phyloP scores from a whole-genome alignment of 2,113 vertebrate genomes.

The Mesoclemmys tuberculata region DNA sequence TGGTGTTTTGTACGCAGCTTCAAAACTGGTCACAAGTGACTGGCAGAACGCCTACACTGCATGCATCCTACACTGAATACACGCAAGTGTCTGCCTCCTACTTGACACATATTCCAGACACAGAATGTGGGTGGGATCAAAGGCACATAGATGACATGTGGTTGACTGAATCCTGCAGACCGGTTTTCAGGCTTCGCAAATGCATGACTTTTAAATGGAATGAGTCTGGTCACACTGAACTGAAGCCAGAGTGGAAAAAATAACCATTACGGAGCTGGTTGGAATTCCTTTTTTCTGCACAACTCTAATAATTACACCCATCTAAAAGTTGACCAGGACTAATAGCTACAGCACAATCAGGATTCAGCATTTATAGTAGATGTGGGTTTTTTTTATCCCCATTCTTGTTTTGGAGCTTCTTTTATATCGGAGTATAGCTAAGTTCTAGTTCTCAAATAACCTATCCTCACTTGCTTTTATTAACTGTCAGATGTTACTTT shows the following conservation, averaged over 20 bases:
- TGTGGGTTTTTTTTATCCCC: background rate
- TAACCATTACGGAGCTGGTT: background rate
- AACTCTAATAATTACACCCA: background rate
- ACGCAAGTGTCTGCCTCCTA: background rate
- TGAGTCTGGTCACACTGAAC: background rate
- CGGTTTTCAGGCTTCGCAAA: background rate
- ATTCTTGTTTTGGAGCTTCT: background rate
- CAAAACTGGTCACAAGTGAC: background rate
- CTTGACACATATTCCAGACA: no score
- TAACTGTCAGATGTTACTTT: background rate
- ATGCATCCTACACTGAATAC: background rate
- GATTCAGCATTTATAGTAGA: background rate
- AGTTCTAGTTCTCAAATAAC: slow-evolving; percentile 8
- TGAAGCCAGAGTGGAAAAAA: no score
- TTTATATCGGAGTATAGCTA: background rate
- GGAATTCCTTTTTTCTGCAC: background rate
- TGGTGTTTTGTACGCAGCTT: no score
- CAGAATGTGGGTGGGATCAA: background rate
- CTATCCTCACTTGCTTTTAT: background rate
- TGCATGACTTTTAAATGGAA: background rate
- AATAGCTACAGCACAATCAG: background rate
- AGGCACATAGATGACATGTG: background rate
- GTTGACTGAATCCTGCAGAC: background rate
- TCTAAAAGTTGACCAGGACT: background rate
- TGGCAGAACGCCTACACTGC: no score